Conservation (phyloP, 2,888 invertebrate genomes). For the Cylloceria caligata region DNA sequence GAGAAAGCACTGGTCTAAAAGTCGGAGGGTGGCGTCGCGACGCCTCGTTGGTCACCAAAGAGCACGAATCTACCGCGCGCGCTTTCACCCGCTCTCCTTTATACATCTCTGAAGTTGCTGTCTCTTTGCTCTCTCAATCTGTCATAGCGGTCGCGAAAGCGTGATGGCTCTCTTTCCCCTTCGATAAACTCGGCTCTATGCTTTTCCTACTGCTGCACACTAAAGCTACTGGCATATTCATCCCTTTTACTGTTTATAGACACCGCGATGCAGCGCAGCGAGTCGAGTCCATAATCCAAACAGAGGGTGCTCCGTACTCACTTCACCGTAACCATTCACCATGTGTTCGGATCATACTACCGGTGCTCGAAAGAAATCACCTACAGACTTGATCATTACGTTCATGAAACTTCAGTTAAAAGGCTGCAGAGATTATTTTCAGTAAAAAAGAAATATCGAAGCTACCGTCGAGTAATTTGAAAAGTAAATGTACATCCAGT, state of each 20-base stretch:
- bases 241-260: conserved; percentile 79
- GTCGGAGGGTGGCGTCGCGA: conserved; percentile 76
- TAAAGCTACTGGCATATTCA: conserved; percentile 60
- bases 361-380: conserved; percentile 45
- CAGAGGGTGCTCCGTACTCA: conserved; percentile 80
- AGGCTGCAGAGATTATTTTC: background rate
- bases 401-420: background rate
- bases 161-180: conserved; percentile 69
- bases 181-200: conserved; percentile 52
- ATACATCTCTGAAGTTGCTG: conserved; percentile 44
- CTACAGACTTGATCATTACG: conserved; percentile 10
- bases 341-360: conserved; percentile 75
- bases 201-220: conserved; percentile 29
- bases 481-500: background rate
- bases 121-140: conserved; percentile 72
- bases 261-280: conserved; percentile 71
- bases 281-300: conserved; percentile 80
- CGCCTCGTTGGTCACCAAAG: conserved; percentile 72
- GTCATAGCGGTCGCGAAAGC: conserved; percentile 73
- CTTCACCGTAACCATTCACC: conserved; percentile 81
- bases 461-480: background rate
- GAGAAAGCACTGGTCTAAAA: conserved; percentile 42
- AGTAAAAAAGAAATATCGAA: background rate
- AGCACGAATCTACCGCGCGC: conserved; percentile 58
- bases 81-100: conserved; percentile 47